Evolutionary conservation across 2,888 invertebrate species (phyloP).

Genomic region (Noctua janthina): DNA sequence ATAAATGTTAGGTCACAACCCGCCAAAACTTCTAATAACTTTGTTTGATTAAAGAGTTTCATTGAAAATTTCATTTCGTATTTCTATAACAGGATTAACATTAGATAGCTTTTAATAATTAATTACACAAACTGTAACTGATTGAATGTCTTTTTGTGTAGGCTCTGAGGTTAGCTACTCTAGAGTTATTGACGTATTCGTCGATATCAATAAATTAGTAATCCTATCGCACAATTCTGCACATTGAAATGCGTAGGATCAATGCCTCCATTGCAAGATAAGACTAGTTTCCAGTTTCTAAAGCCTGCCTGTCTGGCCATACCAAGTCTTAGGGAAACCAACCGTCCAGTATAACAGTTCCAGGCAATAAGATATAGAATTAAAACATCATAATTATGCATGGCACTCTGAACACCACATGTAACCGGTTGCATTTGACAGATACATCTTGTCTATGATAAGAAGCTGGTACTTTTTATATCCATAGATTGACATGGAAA

Average conservation of each 20-base stretch:
- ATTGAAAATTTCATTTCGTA: background rate
- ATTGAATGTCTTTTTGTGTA: no score
- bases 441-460: conserved; percentile 52
- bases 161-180: no score
- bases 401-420: conserved; percentile 12
- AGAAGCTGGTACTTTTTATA: conserved; percentile 37
- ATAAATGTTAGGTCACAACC: background rate
- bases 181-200: background rate
- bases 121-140: no score
- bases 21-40: background rate
- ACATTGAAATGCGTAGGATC: conserved; percentile 4
- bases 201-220: background rate
- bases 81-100: background rate
- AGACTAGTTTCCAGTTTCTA: background rate
- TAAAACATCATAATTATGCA: conserved; percentile 42
- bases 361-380: conserved; percentile 19
- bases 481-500: conserved; percentile 46
- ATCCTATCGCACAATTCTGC: background rate
- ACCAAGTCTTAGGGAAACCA: conserved; percentile 13
- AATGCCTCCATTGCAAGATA: conserved; percentile 14
- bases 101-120: no score
- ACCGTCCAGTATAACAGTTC: background rate
- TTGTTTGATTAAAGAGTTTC: background rate
- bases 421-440: conserved; percentile 38
- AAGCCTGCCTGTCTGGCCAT: conserved; percentile 1